Base-by-base conservation (phyloP, 2,888 invertebrate genomes). In the Agrochola circellaris region DNA sequence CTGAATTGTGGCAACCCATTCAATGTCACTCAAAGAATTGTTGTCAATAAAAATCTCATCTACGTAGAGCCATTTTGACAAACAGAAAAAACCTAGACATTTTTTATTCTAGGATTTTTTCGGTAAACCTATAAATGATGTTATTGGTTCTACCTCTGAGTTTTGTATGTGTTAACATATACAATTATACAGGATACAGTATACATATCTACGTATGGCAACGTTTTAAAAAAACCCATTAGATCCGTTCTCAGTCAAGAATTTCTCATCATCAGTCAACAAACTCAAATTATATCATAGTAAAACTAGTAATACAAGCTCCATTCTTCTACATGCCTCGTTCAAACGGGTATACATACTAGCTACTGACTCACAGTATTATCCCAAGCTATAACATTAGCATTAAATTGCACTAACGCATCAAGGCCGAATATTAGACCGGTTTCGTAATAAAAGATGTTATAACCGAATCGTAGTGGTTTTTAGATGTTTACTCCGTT, bases 351-450 rank as follows among this genome's bases (percentile, higher is more conserved):
- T 15, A 38, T 34, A 54, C 60, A 7, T 30, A n/a, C 26, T 51
- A 60, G 66, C 60, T n/a, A 62, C 75, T 80, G 75, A 80, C 42
- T 81, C 87, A 83, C 11, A 6, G 67, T 65, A 58, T 74, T 79
- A 71, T 74, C 72, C 74, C 76, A 75, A 6, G 64, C 75, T 3
- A 69, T 58, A 61, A 56, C 38, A 82, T 86, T 79, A 82, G 75
- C 82, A 85, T 87, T 74, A 74, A 85, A 79, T 82, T 82, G 79
- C 79, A 84, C 17, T 82, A 69, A 75, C 69, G 66, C 73, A 69
- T 69, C 79, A 87, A 86, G 87, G 87, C 72, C 82, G 77, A 75
- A 84, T 84, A 79, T 76, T 71, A n/a, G 82, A 82, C 86, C 82
- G 87, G 87, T 84, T 77, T 72, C 65, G 54, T 75, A 56, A 56